Percentiles rank a stretch among this genome's conserved stretches.
These are phyloP conservation scores for Dascillus cervinus DNA, from an alignment of 2,888 invertebrate species.

Conservation along the genomic window DNA sequence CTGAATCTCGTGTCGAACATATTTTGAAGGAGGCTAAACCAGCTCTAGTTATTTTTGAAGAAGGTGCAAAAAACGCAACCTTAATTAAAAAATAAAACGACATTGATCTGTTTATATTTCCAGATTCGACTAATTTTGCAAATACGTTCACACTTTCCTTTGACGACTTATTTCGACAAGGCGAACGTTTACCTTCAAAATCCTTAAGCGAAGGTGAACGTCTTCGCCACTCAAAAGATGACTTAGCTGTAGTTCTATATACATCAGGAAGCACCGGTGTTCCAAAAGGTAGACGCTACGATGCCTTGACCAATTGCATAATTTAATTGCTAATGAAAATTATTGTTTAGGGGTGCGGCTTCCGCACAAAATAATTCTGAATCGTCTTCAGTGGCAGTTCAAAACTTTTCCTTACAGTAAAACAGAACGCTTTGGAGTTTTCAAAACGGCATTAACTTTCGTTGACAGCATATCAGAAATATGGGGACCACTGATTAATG, in stretches of 20 bases:
- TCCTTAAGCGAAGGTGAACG: slow-evolving; percentile 41
- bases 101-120: slow-evolving; percentile 3
- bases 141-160: slow-evolving; percentile 37
- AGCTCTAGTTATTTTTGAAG: slow-evolving; percentile 59
- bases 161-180: slow-evolving; percentile 46
- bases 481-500: slow-evolving; percentile 75
- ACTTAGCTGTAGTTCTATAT: slow-evolving; percentile 66
- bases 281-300: slow-evolving; percentile 73
- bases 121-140: slow-evolving; percentile 29
- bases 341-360: slow-evolving; percentile 68
- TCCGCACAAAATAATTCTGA: slow-evolving; percentile 67
- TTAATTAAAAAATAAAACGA: neutral
- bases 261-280: slow-evolving; percentile 87
- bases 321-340: neutral
- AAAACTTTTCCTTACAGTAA: slow-evolving; percentile 64
- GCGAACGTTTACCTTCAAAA: slow-evolving; percentile 40
- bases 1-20: slow-evolving; percentile 64
- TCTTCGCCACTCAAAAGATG: slow-evolving; percentile 41
- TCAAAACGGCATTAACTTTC: slow-evolving; percentile 87
- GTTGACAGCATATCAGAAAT: slow-evolving; percentile 86
- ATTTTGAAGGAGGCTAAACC: slow-evolving; percentile 71
- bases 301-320: no score
- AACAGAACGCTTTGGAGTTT: slow-evolving; percentile 65
- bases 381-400: slow-evolving; percentile 87
- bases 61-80: slow-evolving; percentile 40